These are phyloP conservation scores for Dinocampus coccinellae DNA, from an alignment of 2,888 invertebrate genomes.

Conservation along the genomic window DNA sequence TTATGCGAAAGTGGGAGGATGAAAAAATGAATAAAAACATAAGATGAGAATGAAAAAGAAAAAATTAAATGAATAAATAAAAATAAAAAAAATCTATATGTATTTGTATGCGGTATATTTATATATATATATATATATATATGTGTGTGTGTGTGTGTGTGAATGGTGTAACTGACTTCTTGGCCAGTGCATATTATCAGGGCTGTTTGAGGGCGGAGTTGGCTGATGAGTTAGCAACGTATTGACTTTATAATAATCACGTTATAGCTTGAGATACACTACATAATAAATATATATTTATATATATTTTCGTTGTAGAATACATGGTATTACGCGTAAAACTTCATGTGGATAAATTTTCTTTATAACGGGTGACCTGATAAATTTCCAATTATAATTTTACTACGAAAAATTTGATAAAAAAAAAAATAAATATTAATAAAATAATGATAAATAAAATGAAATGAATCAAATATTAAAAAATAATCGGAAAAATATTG, in stretches of 20 bases:
- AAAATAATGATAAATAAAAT: no score
- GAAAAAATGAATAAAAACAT: slow-evolving; percentile 24
- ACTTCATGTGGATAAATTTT: slow-evolving; percentile 53
- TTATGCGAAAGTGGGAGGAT: no score
- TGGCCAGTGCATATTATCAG: slow-evolving; percentile 67
- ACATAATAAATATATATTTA: slow-evolving; percentile 16
- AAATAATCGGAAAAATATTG: no score
- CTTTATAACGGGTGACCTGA: slow-evolving; percentile 54
- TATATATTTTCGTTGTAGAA: slow-evolving; percentile 25
- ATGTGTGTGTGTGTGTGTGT: slow-evolving; percentile 23
- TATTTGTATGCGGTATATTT: no score
- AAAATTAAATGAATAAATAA: no score
- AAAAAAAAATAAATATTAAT: background rate
- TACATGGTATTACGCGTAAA: slow-evolving; percentile 59
- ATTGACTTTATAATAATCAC: slow-evolving; percentile 70
- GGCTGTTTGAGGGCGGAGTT: slow-evolving; percentile 69
- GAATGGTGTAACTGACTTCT: slow-evolving; percentile 65
- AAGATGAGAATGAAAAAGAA: slow-evolving; percentile 33
- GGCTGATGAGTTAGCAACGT: slow-evolving; percentile 70
- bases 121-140: slow-evolving; percentile 27
- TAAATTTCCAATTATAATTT: background rate
- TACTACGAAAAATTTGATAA: background rate
- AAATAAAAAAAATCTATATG: background rate
- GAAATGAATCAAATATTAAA: no score
- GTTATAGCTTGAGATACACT: slow-evolving; percentile 62